Evolutionary conservation across 2,113 vertebrate genomes (phyloP), one percentile per base, ranked within the genome.

Genomic region (Sinocyclocheilus anophthalmus): DNA sequence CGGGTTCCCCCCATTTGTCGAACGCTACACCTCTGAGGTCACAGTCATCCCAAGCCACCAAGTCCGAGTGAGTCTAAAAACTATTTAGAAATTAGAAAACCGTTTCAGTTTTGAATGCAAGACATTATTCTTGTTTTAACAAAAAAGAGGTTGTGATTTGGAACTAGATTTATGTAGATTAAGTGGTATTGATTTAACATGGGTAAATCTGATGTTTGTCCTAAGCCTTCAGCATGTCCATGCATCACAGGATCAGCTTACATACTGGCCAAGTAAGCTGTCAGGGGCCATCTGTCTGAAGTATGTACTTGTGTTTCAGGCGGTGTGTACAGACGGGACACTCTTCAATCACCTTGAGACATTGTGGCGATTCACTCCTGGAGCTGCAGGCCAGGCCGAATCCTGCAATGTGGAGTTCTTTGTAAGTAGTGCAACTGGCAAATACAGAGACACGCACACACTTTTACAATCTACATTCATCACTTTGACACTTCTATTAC

Each of bases 301-400:
- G 39, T 67, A 22, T 63, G 30, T 86, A 48, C 57, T 22, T 85
- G 24, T 84, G 30, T 87, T 89, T 87, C 92, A 96, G 95, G 96
- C 94, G 0, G 90, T 96, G 73, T 96, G 95, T 67, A 94, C 90
- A 16, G 91, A 96, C 1, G 93, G 94, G 10, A 92, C 91, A 24
- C 92, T 96, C 73, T 96, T 96, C 91, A 95, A 91, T 80, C 94
- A 96, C 87, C 92, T 96, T 37, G 96, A 96, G 89, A 96, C 95
- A 0, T 20, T 94, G 61, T 96, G 96, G 96, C 90, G 91, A 77
- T 96, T 96, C 85, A 50, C 91, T 22, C 93, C 95, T 20, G 94
- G 89, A 85, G 37, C 84, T 22, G 33, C 91, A 24, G 89, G 91
- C 16, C 85, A 67, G 20, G 85, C 84, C 0, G 84, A 90, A 72